A percentile compares a stretch with the other conserved stretches of the same genome.
Conservation (phyloP, 30 jellyfish, hydroid and myxozoan species). For the Aurelia aurita region DNA sequence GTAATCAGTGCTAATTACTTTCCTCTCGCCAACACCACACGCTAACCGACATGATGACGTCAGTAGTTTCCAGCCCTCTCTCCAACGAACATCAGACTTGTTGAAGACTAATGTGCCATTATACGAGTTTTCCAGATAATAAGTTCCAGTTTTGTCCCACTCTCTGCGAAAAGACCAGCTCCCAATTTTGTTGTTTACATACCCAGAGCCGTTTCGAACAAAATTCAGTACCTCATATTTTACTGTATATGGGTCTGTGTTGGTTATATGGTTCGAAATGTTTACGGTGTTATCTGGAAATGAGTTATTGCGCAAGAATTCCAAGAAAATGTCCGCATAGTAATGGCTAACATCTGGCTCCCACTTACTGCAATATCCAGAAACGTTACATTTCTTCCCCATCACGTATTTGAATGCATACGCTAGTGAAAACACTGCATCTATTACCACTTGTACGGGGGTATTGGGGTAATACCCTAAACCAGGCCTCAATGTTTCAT, state of each 20-base stretch:
- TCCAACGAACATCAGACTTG: constrained; percentile 20
- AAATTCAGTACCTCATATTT: constrained; percentile 62
- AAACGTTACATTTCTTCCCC: constrained; percentile 28
- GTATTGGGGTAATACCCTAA: constrained; percentile 84
- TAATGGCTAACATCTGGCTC: constrained; percentile 16
- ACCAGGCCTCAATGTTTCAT: constrained; percentile 68
- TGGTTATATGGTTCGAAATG: constrained; percentile 40
- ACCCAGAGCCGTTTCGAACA: constrained; percentile 15
- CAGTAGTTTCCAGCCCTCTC: neutral
- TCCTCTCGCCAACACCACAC: constrained; percentile 66
- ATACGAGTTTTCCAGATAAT: constrained; percentile 12
- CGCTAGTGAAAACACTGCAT: constrained; percentile 80
- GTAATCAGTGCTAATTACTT: constrained; percentile 22
- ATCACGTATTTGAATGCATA: constrained; percentile 43
- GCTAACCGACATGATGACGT: constrained; percentile 74
- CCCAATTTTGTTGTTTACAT: constrained; percentile 51
- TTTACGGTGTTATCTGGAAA: constrained; percentile 84
- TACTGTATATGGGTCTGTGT: constrained; percentile 44
- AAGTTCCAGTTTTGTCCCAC: constrained; percentile 18
- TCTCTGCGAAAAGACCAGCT: constrained; percentile 56
- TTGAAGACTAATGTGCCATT: constrained; percentile 18
- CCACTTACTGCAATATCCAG: constrained; percentile 5
- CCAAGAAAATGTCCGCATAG: constrained; percentile 11
- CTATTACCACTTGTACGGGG: constrained; percentile 81
- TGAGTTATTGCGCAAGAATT: constrained; percentile 47